Evolutionary conservation across 2,888 invertebrate genomes (phyloP), one percentile per base, ranked within the genome.

Genomic region (Euzetes globulus): DNA sequence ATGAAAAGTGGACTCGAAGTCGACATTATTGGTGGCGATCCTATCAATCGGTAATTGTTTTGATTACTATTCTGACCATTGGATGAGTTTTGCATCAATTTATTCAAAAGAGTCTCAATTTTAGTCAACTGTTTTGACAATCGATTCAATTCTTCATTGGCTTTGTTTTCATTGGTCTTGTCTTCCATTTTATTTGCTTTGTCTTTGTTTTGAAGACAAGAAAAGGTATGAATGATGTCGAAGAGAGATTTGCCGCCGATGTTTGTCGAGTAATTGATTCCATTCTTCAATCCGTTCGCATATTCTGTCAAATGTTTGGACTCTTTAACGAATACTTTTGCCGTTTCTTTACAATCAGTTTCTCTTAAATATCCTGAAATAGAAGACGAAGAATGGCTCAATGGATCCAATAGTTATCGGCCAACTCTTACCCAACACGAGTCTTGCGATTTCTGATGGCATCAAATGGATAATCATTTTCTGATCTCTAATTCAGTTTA

Each of bases 401-500:
- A 13, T 52, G 15, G 50, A 7, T 13, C 6, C 27, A 25, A 9
- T 15, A 47, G 15, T 33, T 37, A 17, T 22, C 50, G 6, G 13
- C 9, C 17, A 47, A 71, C n/a, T n/a, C 71, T 37, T 71, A 72
- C 75, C 75, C 52, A 73, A 52, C 17, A 74, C 73, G 1, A 75
- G 25, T 65, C 75, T 29, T 0, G 75, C 75, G 29, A 73, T 71
- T 60, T 75, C 75, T 27, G 75, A 75, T 37, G 75, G 75, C 75
- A 75, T 75, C 7, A 37, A 73, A 41, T 60, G 37, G 1, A 71
- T 29, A 25, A 33, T 71, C 71, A 70, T 70, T 47, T 41, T 70
- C 27, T 65, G 11, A 15, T 9, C 17, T 29, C 17, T 17, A 58
- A 58, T 58, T 58, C 17, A 5, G 55, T 58, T 58, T 15, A 29